Percentiles rank a stretch among this genome's conserved stretches.
phyloP scores from a whole-genome alignment of 1,140 invertebrate species.

The Diorhabda sublineata region DNA sequence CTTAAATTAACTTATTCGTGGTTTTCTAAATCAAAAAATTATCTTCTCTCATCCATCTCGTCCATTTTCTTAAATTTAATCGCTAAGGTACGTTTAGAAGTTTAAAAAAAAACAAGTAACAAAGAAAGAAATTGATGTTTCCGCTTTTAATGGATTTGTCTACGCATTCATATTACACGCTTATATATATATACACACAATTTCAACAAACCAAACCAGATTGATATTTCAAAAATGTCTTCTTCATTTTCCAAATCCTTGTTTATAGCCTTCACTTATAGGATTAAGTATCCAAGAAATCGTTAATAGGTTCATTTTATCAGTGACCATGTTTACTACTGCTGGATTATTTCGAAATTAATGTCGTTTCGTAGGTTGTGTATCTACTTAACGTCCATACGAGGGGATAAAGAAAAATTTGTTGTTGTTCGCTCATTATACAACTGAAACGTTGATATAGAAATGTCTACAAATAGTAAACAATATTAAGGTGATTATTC shows the following conservation, averaged over 20 bases:
- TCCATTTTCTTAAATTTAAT: neutral
- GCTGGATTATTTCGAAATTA: neutral
- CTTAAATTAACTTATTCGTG: too few relatives aligned
- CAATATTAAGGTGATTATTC: too few relatives aligned
- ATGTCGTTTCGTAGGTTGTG: neutral
- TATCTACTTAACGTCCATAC: too few relatives aligned
- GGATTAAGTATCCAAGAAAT: slow-evolving; percentile 13
- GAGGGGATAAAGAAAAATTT: too few relatives aligned
- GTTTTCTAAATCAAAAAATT: too few relatives aligned
- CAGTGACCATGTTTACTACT: slow-evolving; percentile 7
- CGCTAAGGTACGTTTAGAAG: neutral
- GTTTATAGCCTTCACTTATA: slow-evolving; percentile 7
- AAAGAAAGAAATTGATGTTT: slow-evolving; percentile 8
- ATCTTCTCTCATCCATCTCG: too few relatives aligned
- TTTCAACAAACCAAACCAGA: slow-evolving; percentile 9
- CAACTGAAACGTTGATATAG: too few relatives aligned
- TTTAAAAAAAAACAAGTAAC: too few relatives aligned
- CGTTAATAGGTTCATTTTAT: slow-evolving; percentile 10
- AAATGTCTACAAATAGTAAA: too few relatives aligned
- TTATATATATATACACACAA: neutral
- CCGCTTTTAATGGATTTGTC: slow-evolving; percentile 13
- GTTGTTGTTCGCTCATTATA: too few relatives aligned
- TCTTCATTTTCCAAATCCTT: slow-evolving; percentile 13
- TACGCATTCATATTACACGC: slow-evolving; percentile 8
- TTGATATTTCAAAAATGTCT: slow-evolving; percentile 3